Conservation (phyloP, 2,797 vertebrate species). For the Sciurus vulgaris region DNA sequence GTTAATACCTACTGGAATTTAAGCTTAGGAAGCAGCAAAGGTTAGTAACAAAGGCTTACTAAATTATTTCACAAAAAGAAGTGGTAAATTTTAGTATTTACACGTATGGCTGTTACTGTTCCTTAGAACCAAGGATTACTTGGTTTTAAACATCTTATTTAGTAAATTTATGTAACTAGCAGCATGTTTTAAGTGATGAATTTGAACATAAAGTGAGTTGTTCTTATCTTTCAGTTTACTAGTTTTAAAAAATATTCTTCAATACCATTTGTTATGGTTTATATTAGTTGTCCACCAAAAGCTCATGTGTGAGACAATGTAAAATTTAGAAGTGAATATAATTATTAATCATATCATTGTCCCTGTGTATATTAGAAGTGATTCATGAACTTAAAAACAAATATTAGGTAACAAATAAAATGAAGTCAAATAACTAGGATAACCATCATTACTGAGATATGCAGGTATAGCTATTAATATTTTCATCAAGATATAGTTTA, state of each 20-base stretch:
- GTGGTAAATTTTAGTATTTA: neutral
- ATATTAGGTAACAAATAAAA: neutral
- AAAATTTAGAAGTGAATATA: no score
- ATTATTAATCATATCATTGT: no score
- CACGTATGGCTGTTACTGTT: neutral
- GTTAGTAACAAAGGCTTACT: neutral
- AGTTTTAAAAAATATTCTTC: neutral
- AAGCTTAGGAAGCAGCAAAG: neutral
- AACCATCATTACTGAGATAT: slow-evolving; percentile 3
- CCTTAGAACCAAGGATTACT: neutral
- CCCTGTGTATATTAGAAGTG: no score
- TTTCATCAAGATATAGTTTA: no score
- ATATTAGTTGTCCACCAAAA: no score
- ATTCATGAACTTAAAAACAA: slow-evolving; percentile 1
- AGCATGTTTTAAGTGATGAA: neutral
- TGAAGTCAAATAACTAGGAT: neutral
- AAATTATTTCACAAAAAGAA: neutral
- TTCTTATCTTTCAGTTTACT: neutral
- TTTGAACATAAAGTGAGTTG: neutral
- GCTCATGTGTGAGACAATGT: no score
- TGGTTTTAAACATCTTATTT: neutral
- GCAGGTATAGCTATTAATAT: neutral
- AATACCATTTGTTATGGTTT: neutral
- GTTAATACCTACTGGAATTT: neutral
- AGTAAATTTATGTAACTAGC: neutral